phyloP scores from a whole-genome alignment of 2,797 vertebrate genomes.

The Epinephelus malabaricus region DNA sequence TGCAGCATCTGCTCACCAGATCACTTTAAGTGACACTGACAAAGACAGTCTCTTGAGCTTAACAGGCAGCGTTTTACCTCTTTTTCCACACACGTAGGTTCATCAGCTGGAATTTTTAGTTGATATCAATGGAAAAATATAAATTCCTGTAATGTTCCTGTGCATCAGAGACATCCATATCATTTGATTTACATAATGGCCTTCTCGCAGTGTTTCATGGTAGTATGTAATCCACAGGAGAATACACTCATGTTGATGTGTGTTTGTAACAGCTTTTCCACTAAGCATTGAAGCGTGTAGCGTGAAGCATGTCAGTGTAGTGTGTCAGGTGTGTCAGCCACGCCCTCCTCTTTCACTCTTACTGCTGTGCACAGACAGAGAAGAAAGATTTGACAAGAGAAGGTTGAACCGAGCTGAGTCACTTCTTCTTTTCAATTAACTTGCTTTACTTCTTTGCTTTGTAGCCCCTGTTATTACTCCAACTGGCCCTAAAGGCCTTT shows the following conservation, averaged over 20 bases:
- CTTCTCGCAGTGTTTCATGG: neutral
- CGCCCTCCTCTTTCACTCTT: conserved; percentile 35
- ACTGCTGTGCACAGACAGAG: neutral
- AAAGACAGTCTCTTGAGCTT: conserved; percentile 4
- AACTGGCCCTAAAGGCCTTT: neutral
- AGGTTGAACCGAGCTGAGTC: conserved; percentile 37
- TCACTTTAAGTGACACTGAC: conserved; percentile 2
- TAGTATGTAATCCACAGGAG: conserved; percentile 8
- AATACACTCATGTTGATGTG: conserved; percentile 3
- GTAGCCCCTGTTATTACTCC: conserved; percentile 26
- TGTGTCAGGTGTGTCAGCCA: conserved; percentile 55
- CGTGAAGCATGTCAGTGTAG: conserved; percentile 10
- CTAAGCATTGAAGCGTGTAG: conserved; percentile 23
- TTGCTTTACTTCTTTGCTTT: conserved; percentile 20
- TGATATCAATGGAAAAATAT: neutral
- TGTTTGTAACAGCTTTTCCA: conserved; percentile 3
- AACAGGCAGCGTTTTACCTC: neutral
- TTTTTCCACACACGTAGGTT: neutral
- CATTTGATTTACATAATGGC: neutral
- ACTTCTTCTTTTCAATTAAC: conserved; percentile 30
- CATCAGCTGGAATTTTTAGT: neutral
- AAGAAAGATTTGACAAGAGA: neutral
- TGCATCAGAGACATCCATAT: neutral
- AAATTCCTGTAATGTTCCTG: neutral
- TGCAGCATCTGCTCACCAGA: conserved; percentile 32